Evolutionary conservation across 1,140 invertebrate genomes (phyloP).

Genomic region (Caenorhabditis elegans): WBcel235 BX284606.5:10707501-10708000

Average conservation of each 20-base stretch:
- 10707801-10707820: constrained; percentile 2
- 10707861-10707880: constrained; percentile 12
- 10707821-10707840: constrained; percentile 11
- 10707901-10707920: background rate
- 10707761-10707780: background rate
- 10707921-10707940: constrained; percentile 26
- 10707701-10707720: too few species aligned
- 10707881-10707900: background rate
- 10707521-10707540: constrained; percentile 19
- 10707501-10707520: constrained; percentile 14
- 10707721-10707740: too few species aligned
- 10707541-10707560: constrained; percentile 12
- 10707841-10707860: constrained; percentile 27
- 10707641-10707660: background rate
- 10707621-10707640: constrained; percentile 7
- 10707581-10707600: constrained; percentile 23
- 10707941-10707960: constrained; percentile 23
- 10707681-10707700: too few species aligned
- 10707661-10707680: background rate
- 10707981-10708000: background rate
- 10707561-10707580: constrained; percentile 18
- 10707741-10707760: too few species aligned
- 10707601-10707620: constrained; percentile 19
- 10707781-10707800: background rate
- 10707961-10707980: background rate